phyloP scores from a whole-genome alignment of 2,888 invertebrate species.

The Auanema freiburgensis region DNA sequence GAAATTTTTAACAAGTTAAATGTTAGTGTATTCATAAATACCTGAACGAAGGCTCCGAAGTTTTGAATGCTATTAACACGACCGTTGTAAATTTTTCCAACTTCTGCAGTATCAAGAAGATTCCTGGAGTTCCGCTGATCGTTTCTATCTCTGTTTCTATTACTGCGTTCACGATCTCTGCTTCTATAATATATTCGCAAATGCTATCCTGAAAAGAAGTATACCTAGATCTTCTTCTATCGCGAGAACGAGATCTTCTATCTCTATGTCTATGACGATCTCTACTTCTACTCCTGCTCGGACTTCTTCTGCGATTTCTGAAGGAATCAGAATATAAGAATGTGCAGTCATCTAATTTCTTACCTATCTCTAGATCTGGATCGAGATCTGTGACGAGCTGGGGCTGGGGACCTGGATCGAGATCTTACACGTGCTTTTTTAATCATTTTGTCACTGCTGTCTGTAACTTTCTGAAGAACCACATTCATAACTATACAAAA shows the following conservation, averaged over 20 bases:
- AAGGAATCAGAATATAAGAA: background rate
- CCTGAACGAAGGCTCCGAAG: slow-evolving; percentile 93
- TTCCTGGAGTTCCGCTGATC: background rate
- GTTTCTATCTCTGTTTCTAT: slow-evolving; percentile 4
- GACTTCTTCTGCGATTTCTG: slow-evolving; percentile 12
- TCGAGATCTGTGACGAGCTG: too few relatives aligned
- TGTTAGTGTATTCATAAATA: slow-evolving; percentile 13
- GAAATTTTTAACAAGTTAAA: slow-evolving; percentile 15
- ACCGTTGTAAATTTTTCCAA: slow-evolving; percentile 82
- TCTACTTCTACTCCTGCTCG: slow-evolving; percentile 18
- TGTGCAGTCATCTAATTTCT: background rate
- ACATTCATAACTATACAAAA: background rate
- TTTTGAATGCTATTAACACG: slow-evolving; percentile 91
- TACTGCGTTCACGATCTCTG: slow-evolving; percentile 20
- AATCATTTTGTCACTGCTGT: background rate
- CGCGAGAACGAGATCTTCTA: slow-evolving; percentile 8
- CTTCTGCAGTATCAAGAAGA: slow-evolving; percentile 68
- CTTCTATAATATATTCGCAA: slow-evolving; percentile 23
- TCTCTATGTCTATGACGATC: slow-evolving; percentile 28
- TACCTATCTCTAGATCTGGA: too few relatives aligned
- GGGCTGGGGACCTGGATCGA: too few relatives aligned
- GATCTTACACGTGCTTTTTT: too few relatives aligned
- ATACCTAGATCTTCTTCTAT: slow-evolving; percentile 14
- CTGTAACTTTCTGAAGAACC: slow-evolving; percentile 6
- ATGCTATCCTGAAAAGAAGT: slow-evolving; percentile 4